phyloP scores from a whole-genome alignment of 2,797 vertebrate species.

The Periophthalmus magnuspinnatus region DNA sequence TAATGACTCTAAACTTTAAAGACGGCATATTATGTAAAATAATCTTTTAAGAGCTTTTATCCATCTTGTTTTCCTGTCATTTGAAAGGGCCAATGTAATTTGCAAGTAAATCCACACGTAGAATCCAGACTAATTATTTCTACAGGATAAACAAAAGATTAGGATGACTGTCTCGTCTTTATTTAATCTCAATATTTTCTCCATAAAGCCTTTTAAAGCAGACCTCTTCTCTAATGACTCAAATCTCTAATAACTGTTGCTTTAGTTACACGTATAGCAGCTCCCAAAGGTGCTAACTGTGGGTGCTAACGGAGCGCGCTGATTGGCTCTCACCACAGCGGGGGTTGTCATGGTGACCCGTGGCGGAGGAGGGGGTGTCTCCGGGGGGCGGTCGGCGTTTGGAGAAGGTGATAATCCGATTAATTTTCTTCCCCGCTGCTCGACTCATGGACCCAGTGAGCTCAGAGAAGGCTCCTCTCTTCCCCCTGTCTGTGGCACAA shows the following conservation, averaged over 20 bases:
- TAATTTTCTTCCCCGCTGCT: slow-evolving; percentile 94
- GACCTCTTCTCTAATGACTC: not conserved
- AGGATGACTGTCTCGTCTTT: not conserved
- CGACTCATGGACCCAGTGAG: slow-evolving; percentile 94
- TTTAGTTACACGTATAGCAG: not conserved
- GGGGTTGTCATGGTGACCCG: slow-evolving; percentile 83
- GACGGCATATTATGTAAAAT: too few relatives aligned
- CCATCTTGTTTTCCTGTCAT: not conserved
- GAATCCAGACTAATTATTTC: slow-evolving; percentile 1
- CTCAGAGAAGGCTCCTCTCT: slow-evolving; percentile 90
- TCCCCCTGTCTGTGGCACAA: slow-evolving; percentile 81
- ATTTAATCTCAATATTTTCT: not conserved
- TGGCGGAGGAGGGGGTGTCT: slow-evolving; percentile 73
- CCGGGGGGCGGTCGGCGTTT: slow-evolving; percentile 88
- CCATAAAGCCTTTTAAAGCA: too few relatives aligned
- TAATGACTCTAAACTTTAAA: not conserved
- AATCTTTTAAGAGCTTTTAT: not conserved
- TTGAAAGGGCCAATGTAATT: not conserved
- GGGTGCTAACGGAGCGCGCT: not conserved
- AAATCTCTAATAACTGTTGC: not conserved
- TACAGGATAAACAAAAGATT: slow-evolving; percentile 4
- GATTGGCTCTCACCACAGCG: slow-evolving; percentile 82
- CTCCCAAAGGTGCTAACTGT: slow-evolving; percentile 1
- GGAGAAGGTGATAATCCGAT: slow-evolving; percentile 96
- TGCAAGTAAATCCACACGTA: not conserved